phyloP scores from a whole-genome alignment of 2,113 vertebrate species.

The Amblyopsis rosae region DNA sequence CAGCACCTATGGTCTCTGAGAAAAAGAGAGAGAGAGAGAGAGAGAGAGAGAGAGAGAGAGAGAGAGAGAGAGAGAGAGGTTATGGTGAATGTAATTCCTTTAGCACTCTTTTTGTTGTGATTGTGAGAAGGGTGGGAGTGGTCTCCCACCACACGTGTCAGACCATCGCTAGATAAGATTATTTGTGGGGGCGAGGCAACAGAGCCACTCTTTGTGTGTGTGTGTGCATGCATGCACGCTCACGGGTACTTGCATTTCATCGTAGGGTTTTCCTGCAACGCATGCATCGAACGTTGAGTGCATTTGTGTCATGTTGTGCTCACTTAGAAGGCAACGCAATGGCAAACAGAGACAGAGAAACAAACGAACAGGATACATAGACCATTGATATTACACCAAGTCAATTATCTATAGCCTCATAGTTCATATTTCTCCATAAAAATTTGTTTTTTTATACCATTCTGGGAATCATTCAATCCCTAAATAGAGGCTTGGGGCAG shows the following conservation, averaged over 20 bases:
- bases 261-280: constrained; percentile 49
- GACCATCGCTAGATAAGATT: constrained; percentile 73
- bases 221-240: not conserved
- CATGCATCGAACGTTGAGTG: constrained; percentile 22
- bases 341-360: too few relatives aligned
- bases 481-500: too few relatives aligned
- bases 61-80: not conserved
- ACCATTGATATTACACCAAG: too few relatives aligned
- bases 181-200: constrained; percentile 66
- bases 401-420: too few relatives aligned
- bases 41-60: not conserved
- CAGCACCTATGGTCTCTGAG: constrained; percentile 59
- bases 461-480: too few relatives aligned
- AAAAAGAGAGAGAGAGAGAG: constrained; percentile 11
- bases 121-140: constrained; percentile 71
- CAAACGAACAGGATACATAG: too few relatives aligned
- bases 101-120: constrained; percentile 70
- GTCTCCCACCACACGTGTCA: constrained; percentile 72
- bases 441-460: too few relatives aligned
- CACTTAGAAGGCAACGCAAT: constrained; percentile 26
- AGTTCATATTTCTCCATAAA: too few relatives aligned
- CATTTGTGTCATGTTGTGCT: constrained; percentile 36
- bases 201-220: constrained; percentile 46
- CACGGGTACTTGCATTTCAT: not conserved
- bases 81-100: constrained; percentile 64